Evolutionary conservation across 2,888 invertebrate species (phyloP).

Genomic region (Notodonta ziczac): DNA sequence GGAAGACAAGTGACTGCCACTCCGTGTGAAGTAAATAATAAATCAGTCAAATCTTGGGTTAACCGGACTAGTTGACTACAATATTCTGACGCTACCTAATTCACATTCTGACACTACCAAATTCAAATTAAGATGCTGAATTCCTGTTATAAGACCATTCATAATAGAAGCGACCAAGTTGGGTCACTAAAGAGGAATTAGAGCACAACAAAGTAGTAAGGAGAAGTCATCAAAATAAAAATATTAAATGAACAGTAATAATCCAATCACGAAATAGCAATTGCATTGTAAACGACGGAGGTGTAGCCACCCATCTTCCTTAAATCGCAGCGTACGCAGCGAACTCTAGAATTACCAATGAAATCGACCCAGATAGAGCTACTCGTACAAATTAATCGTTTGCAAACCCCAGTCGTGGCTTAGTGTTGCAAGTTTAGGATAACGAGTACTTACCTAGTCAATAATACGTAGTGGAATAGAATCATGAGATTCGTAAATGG

Average conservation of each 20-base stretch:
- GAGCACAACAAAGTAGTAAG: too few species aligned
- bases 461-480: slow-evolving; percentile 34
- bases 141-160: too few species aligned
- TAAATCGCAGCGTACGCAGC: slow-evolving; percentile 21
- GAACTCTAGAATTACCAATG: slow-evolving; percentile 53
- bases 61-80: too few species aligned
- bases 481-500: slow-evolving; percentile 55
- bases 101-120: too few species aligned
- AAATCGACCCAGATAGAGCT: slow-evolving; percentile 62
- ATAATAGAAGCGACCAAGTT: too few species aligned
- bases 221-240: background rate
- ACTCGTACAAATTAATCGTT: slow-evolving; percentile 62
- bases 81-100: too few species aligned
- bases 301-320: slow-evolving; percentile 11
- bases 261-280: slow-evolving; percentile 12
- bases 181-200: too few species aligned
- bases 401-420: slow-evolving; percentile 55
- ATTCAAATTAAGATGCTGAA: too few species aligned
- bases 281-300: slow-evolving; percentile 40
- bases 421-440: slow-evolving; percentile 54
- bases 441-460: slow-evolving; percentile 31
- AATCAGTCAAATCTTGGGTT: too few species aligned
- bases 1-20: too few species aligned
- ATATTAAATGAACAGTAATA: too few species aligned
- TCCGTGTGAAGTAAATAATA: too few species aligned